Evolutionary conservation across 2,888 invertebrate genomes (phyloP), one percentile per base, ranked within the genome.

Genomic region (Megalurothrips usitatus): DNA sequence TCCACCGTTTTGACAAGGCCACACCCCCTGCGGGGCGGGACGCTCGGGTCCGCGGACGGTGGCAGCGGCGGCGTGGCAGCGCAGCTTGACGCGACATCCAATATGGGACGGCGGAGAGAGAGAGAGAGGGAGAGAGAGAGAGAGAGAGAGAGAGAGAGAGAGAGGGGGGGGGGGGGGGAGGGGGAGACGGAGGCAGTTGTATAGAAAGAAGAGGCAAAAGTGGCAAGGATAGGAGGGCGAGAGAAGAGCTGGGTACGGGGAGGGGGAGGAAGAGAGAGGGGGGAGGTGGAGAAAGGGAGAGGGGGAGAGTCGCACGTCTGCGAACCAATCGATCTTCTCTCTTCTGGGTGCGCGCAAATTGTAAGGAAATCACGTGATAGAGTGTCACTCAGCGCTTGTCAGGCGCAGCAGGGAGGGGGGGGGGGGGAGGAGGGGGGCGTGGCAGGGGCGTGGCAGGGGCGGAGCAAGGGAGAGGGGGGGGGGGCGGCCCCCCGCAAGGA

Each of bases 351-450:
- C 1, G 68, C 23, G 68, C 23, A 75, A 75, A 75, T 75, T 75
- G 68, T 26, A 26, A 75, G 68, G 68, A 75, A 75, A 75, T 26
- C 68, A 75, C 68, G 68, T 75, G 68, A 75, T 75, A 75, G 23
- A 26, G 68, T 75, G 68, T 75, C 68, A 75, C 68, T 75, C 68
- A 75, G 68, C 58, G 68, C 68, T 23, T 10, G 58, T 58, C 58
- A 58, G 58, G 58, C 14, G 14, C 58, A 58, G 58, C 14, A 17
- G 58, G 0, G 14, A 2, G 14, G 19, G 34, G 34, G 34, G 34
- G 34, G 34, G 34, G 34, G 34, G 34, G 34, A n/a, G n/a, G n/a
- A n/a, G n/a, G 34, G 34, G 34, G 34, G 34, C 3, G 3, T 43
- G 34, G 3, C 34, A 6, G 34, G 6, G 34, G 34, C 34, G n/a